These are phyloP conservation scores for Zaprionus inermis DNA, from an alignment of 1,140 invertebrate species.

Conservation along the genomic window DNA sequence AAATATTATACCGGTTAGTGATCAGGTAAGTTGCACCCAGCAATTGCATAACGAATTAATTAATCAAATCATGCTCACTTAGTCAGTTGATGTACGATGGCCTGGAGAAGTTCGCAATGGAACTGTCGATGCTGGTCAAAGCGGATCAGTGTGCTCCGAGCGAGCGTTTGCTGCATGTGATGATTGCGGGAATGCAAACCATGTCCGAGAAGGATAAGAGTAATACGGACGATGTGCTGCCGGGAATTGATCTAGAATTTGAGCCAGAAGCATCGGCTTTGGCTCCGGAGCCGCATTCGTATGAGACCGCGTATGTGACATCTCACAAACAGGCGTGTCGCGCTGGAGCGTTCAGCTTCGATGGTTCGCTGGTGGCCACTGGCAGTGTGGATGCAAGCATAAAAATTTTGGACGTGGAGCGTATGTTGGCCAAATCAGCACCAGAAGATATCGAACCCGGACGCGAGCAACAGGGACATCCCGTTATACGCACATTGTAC, in stretches of 20 bases:
- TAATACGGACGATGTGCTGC: slow-evolving; percentile 90
- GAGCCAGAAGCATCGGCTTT: slow-evolving; percentile 96
- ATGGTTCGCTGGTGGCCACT: slow-evolving; percentile 98
- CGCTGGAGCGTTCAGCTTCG: slow-evolving; percentile 96
- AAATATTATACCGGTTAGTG: slow-evolving; percentile 93
- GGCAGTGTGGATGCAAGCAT: slow-evolving; percentile 99
- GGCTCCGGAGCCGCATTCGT: slow-evolving; percentile 96
- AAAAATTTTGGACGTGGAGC: slow-evolving; percentile 98
- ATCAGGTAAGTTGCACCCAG: slow-evolving; percentile 88
- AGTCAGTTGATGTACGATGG: slow-evolving; percentile 98
- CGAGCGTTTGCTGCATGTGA: slow-evolving; percentile 94
- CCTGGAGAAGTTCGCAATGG: slow-evolving; percentile 94
- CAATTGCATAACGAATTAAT: slow-evolving; percentile 40
- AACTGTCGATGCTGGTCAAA: slow-evolving; percentile 91
- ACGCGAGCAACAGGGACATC: slow-evolving; percentile 95
- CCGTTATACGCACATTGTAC: slow-evolving; percentile 99
- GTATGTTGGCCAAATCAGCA: slow-evolving; percentile 97
- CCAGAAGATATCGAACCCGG: slow-evolving; percentile 92
- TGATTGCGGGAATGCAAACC: slow-evolving; percentile 93
- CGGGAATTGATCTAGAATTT: slow-evolving; percentile 96
- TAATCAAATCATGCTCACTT: neutral
- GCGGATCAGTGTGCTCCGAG: slow-evolving; percentile 97
- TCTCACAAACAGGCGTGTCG: slow-evolving; percentile 98
- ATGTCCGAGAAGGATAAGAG: slow-evolving; percentile 90
- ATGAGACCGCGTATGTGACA: slow-evolving; percentile 99